A percentile compares a stretch with the other conserved stretches of the same genome.
Evolutionary conservation across 2,113 vertebrate genomes (phyloP).

Genomic region (Malurus cyaneus): DNA sequence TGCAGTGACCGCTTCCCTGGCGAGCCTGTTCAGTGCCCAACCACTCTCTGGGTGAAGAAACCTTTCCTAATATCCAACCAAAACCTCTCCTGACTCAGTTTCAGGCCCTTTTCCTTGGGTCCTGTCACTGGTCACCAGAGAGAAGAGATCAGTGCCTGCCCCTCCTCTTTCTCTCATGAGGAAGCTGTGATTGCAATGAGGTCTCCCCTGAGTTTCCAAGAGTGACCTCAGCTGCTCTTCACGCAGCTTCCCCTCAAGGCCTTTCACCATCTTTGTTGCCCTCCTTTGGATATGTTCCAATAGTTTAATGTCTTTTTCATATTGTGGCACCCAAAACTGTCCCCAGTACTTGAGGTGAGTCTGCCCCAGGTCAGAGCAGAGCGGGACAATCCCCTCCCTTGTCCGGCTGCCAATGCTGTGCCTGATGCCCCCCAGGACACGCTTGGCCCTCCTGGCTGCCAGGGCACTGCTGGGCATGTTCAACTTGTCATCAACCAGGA

Average conservation of each 20-base stretch:
- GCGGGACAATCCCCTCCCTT: background rate
- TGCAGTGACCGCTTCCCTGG: no score
- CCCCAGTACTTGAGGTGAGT: background rate
- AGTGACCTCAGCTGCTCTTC: accelerated
- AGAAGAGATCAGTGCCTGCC: background rate
- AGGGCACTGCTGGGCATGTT: background rate
- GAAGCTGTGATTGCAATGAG: background rate
- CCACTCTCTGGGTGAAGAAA: background rate
- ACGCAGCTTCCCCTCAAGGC: accelerated
- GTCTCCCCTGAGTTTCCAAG: background rate
- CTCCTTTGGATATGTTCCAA: background rate
- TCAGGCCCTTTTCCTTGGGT: accelerated
- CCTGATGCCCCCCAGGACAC: background rate
- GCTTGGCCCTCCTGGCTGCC: background rate
- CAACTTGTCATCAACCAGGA: accelerated
- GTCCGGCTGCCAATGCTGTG: accelerated
- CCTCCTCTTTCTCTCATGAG: accelerated
- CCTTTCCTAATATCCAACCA: background rate
- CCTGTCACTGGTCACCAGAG: background rate
- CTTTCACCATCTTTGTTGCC: accelerated
- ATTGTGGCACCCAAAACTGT: no score
- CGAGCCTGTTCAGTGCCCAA: background rate
- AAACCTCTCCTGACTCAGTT: background rate
- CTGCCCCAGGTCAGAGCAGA: background rate
- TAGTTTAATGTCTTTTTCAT: accelerated